Conservation (phyloP, 2,888 invertebrate genomes). For the Eupsilia transversa region DNA sequence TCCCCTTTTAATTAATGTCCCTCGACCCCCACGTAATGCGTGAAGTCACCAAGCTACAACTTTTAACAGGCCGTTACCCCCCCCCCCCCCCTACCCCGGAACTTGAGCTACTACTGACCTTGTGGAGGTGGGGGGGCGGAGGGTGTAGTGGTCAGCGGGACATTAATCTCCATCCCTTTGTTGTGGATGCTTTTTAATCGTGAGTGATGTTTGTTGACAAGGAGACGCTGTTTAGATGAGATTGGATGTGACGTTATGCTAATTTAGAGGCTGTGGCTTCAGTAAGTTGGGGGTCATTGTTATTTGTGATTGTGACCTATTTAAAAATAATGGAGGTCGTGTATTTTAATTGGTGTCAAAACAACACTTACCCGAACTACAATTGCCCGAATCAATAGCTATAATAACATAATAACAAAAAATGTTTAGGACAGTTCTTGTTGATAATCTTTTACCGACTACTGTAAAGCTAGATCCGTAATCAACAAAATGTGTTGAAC, state of each 20-base stretch:
- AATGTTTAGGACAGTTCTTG: not conserved
- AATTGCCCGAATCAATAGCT: not conserved
- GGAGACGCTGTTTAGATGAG: conserved; percentile 25
- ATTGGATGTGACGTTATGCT: conserved; percentile 21
- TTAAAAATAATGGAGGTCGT: not conserved
- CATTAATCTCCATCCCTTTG: conserved; percentile 59
- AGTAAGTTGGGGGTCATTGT: not conserved
- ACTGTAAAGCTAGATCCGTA: not conserved
- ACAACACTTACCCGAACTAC: not conserved
- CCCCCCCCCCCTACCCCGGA: conserved; percentile 11
- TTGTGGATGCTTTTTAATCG: conserved; percentile 57
- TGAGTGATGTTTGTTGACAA: conserved; percentile 58
- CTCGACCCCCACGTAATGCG: conserved; percentile 19
- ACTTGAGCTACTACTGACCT: conserved; percentile 43
- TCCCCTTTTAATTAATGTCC: conserved; percentile 50
- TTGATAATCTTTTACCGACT: not conserved
- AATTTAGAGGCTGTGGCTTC: conserved; percentile 4
- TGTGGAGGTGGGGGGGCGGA: not conserved
- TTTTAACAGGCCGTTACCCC: conserved; percentile 44
- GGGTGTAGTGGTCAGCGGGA: conserved; percentile 47
- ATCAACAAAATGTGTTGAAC: not conserved
- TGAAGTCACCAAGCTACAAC: conserved; percentile 46
- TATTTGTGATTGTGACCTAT: conserved; percentile 9
- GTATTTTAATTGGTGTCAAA: not conserved
- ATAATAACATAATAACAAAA: not conserved